Base-by-base conservation (phyloP, 1,140 invertebrate species). In the Bombus terrestris region DNA sequence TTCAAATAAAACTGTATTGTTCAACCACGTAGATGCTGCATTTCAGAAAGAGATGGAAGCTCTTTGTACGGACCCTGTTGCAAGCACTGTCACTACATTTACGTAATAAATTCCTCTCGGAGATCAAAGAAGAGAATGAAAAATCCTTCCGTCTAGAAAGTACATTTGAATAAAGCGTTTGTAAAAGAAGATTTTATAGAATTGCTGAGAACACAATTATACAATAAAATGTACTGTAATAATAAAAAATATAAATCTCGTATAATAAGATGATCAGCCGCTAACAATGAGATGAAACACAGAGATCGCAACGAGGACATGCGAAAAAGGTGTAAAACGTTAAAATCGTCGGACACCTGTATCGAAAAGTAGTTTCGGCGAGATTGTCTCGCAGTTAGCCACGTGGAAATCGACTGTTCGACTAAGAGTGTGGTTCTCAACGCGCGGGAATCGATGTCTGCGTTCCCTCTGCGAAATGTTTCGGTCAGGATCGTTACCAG, bases 401-500 rank as follows among this genome's bases (percentile, higher is more conserved):
- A 18, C 64, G 43, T 68, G 35, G 41, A 83, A 83, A 83, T 68
- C 73, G 73, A 18, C 35, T 53, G 18, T n/a, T 57, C 43, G 13
- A 32, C 64, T 18, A 66, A 66, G 64, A 53, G 22, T 53, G 39
- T 43, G 57, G 39, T 47, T 59, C 28, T 75, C 72, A 68, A 41
- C 76, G 15, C 39, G 32, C 64, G 59, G 12, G 13, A 47, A 79
- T 86, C 78, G 83, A 59, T 79, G 62, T 15, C n/a, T 53, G 86
- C n/a, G 13, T 64, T 88, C 74, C 75, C 82, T 71, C 2, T 35
- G 85, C 37, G 81, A 77, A 85, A 71, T 81, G 86, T 78, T 81
- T 83, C 57, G 74, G 69, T 37, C 41, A 68, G 86, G 88, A 88
- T 91, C 90, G 89, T 93, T 92, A 90, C 71, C 74, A 47, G 66